Conservation (phyloP, 2,797 vertebrate genomes). For the Neosalanx taihuensis region DNA sequence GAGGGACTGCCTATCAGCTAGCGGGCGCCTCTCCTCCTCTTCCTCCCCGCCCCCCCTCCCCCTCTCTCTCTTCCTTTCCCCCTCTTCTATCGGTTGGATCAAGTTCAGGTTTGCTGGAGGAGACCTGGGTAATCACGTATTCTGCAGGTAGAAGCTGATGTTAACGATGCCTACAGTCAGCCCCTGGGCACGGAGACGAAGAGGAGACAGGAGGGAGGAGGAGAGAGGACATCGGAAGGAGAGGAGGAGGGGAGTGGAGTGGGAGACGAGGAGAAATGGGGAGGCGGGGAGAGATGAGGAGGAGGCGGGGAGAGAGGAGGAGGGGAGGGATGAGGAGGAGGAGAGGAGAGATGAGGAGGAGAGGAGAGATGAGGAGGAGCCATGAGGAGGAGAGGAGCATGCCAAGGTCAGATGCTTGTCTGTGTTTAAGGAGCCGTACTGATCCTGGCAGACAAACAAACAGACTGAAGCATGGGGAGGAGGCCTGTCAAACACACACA, state of each 20-base stretch:
- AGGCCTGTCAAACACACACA: constrained; percentile 2
- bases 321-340: neutral
- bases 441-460: constrained; percentile 20
- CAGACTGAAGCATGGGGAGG: constrained; percentile 1
- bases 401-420: neutral
- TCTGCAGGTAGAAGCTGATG: too few species aligned
- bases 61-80: neutral
- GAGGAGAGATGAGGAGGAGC: neutral
- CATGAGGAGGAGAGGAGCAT: neutral
- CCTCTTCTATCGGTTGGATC: neutral
- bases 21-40: neutral
- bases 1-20: too few species aligned
- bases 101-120: too few species aligned
- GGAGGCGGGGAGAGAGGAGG: neutral
- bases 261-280: too few species aligned
- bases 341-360: neutral
- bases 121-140: too few species aligned
- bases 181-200: too few species aligned
- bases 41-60: neutral
- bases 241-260: too few species aligned
- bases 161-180: too few species aligned
- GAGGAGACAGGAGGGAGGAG: neutral
- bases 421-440: constrained; percentile 11
- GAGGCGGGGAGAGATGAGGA: too few species aligned
- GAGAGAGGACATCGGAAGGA: neutral